Evolutionary conservation across 64 coral and sea anemone species (phyloP).

Genomic region (Cladopsammia gracilis): DNA sequence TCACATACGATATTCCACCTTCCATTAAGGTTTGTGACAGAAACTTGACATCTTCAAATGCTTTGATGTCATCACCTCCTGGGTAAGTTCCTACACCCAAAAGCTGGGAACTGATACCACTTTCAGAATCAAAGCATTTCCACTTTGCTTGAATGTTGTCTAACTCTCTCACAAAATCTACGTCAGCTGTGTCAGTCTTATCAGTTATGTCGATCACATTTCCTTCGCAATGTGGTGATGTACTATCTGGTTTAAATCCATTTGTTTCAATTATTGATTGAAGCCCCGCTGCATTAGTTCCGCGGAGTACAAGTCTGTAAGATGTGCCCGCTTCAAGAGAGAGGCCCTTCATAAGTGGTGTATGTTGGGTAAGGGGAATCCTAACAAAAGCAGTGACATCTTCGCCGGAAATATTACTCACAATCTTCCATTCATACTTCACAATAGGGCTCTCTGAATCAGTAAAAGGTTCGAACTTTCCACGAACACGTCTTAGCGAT

Average conservation of each 20-base stretch:
- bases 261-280: constrained; percentile 65
- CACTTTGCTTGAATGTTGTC: constrained; percentile 72
- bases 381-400: constrained; percentile 69
- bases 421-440: constrained; percentile 93
- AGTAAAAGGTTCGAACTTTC: constrained; percentile 68
- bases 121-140: constrained; percentile 77
- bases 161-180: constrained; percentile 83
- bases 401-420: constrained; percentile 7
- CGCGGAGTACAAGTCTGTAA: constrained; percentile 80
- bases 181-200: constrained; percentile 46
- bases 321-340: constrained; percentile 57
- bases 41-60: constrained; percentile 42
- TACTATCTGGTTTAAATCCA: constrained; percentile 84
- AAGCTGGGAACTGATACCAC: constrained; percentile 59
- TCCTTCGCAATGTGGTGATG: constrained; percentile 57
- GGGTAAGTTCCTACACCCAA: constrained; percentile 90
- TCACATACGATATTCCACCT: constrained; percentile 32
- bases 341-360: constrained; percentile 82
- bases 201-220: constrained; percentile 62
- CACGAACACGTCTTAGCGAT: constrained; percentile 74
- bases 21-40: neutral
- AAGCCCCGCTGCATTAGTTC: constrained; percentile 86
- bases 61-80: constrained; percentile 78
- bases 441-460: constrained; percentile 87
- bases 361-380: constrained; percentile 83